These are phyloP conservation scores for Tridacna crocea DNA, from an alignment of 2,888 invertebrate genomes.

Conservation along the genomic window DNA sequence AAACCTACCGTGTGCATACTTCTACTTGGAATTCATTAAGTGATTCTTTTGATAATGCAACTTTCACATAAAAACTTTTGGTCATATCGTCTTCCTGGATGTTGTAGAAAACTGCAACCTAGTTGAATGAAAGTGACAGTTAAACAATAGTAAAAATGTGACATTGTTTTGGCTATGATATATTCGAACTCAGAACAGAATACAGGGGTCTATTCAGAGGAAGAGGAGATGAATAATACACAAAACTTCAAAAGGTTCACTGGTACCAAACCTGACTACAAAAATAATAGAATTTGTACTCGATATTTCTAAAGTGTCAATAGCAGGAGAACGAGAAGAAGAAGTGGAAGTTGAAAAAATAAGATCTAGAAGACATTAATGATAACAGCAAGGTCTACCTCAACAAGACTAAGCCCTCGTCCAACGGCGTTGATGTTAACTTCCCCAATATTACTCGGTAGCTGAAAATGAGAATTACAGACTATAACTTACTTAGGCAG, in stretches of 20 bases:
- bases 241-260: too few relatives aligned
- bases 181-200: too few relatives aligned
- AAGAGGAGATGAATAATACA: too few relatives aligned
- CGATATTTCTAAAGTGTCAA: too few relatives aligned
- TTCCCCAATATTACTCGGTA: constrained; percentile 59
- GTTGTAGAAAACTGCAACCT: constrained; percentile 73
- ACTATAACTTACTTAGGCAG: too few relatives aligned
- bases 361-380: background rate
- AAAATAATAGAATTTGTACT: too few relatives aligned
- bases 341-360: too few relatives aligned
- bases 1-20: constrained; percentile 64
- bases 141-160: background rate
- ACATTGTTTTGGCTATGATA: background rate
- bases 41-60: constrained; percentile 70
- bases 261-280: too few relatives aligned
- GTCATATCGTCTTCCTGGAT: constrained; percentile 64
- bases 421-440: constrained; percentile 69
- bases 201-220: background rate
- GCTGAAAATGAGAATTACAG: constrained; percentile 47
- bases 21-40: constrained; percentile 69
- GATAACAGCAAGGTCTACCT: constrained; percentile 58
- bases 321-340: too few relatives aligned
- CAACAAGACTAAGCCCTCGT: constrained; percentile 70
- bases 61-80: constrained; percentile 74
- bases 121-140: too few relatives aligned